Evolutionary conservation across 2,888 invertebrate genomes (phyloP).

Genomic region (Xestia sexstrigata): DNA sequence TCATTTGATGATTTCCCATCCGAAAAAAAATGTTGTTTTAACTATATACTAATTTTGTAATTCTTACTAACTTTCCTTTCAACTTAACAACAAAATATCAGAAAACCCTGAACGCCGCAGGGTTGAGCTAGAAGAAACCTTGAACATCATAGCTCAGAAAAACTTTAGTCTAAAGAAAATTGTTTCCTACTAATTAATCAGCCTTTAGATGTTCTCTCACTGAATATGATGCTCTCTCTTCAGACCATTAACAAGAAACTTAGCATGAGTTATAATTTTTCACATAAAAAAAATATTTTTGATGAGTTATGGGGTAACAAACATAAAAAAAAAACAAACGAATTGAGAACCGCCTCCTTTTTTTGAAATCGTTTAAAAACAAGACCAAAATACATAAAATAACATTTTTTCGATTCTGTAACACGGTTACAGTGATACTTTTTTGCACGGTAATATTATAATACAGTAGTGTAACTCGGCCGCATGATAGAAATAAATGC

Average conservation of each 20-base stretch:
- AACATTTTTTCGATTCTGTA: conserved; percentile 35
- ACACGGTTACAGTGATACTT: conserved; percentile 36
- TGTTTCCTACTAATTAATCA: background rate
- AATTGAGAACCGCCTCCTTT: too few species aligned
- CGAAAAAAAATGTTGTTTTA: too few species aligned
- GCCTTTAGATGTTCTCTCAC: background rate
- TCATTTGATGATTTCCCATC: too few species aligned
- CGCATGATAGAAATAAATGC: too few species aligned
- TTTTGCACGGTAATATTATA: too few species aligned
- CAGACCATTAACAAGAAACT: background rate
- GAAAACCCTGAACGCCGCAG: background rate
- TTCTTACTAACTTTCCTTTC: too few species aligned
- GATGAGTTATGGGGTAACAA: too few species aligned
- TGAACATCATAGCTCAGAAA: background rate
- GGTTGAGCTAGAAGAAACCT: background rate
- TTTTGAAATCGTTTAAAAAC: too few species aligned
- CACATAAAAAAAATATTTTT: conserved; percentile 9
- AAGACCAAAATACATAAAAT: conserved; percentile 1
- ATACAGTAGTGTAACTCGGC: too few species aligned
- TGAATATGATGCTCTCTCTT: background rate
- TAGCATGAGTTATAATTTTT: conserved; percentile 8
- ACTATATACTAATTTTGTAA: too few species aligned
- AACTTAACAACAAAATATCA: background rate
- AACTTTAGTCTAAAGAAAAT: background rate
- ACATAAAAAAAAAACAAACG: background rate